A percentile compares a stretch with the other conserved stretches of the same genome.
These are phyloP conservation scores for Xanthorhoe designata DNA, from an alignment of 2,888 invertebrate species.

Conservation along the genomic window DNA sequence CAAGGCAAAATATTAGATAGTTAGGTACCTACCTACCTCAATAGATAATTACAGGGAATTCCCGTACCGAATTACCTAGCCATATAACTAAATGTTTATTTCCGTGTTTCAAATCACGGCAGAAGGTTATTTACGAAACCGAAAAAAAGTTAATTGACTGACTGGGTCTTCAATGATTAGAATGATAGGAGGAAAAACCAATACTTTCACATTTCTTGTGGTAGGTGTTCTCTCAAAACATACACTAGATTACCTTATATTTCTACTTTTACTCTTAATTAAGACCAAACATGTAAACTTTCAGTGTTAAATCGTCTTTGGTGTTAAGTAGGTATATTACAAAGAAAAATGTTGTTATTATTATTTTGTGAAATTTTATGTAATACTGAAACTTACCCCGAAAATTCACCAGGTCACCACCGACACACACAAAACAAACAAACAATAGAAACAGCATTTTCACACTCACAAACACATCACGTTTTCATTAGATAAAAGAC, in stretches of 20 bases:
- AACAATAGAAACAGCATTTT: slow-evolving; percentile 20
- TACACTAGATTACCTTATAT: too few species aligned
- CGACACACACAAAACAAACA: slow-evolving; percentile 18
- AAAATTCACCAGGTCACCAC: slow-evolving; percentile 26
- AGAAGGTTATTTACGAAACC: too few species aligned
- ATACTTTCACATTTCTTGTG: background rate
- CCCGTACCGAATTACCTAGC: background rate
- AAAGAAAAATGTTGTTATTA: too few species aligned
- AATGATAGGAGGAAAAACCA: background rate
- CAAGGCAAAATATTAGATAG: background rate
- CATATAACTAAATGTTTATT: background rate
- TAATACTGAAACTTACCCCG: slow-evolving; percentile 23
- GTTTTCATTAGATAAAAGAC: background rate
- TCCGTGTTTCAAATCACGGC: background rate
- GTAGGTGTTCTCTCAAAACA: too few species aligned
- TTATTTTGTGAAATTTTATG: too few species aligned
- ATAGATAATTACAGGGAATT: background rate
- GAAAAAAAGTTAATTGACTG: too few species aligned
- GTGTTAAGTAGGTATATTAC: too few species aligned
- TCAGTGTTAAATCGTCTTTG: too few species aligned
- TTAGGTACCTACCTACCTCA: too few species aligned
- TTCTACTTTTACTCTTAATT: too few species aligned
- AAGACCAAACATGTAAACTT: too few species aligned
- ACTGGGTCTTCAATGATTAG: background rate
- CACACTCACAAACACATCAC: background rate